Conservation (phyloP, 2,113 vertebrate species). For the Sialia sialis region DNA sequence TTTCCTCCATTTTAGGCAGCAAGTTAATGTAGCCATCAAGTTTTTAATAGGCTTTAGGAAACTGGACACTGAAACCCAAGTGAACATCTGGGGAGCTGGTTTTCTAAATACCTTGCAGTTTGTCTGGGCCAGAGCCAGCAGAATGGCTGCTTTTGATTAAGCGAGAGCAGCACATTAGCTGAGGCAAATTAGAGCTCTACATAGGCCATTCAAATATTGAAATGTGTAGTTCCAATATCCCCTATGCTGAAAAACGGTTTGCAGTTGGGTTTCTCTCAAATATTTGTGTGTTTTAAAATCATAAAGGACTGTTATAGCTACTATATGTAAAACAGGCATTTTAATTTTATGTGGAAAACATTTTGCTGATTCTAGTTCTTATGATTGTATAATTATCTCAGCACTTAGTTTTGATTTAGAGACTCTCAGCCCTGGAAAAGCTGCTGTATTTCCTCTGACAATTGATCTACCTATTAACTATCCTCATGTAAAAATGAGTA, state of each 20-base stretch:
- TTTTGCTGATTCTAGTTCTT: background rate
- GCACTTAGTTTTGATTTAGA: background rate
- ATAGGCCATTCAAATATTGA: background rate
- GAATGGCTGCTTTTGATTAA: background rate
- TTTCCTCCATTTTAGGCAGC: background rate
- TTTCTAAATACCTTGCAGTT: background rate
- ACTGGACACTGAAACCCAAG: background rate
- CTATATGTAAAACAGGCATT: background rate
- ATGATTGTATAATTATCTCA: background rate
- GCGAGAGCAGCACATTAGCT: background rate
- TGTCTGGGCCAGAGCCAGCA: background rate
- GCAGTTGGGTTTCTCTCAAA: background rate
- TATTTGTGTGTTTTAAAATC: background rate
- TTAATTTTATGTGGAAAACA: background rate
- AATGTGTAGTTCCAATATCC: background rate
- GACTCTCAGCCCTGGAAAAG: background rate
- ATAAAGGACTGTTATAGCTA: background rate
- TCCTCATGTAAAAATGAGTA: background rate
- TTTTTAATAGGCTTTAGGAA: background rate
- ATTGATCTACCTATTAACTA: background rate
- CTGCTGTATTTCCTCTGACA: background rate
- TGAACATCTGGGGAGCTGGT: background rate
- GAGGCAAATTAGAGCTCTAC: background rate
- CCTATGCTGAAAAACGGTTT: background rate
- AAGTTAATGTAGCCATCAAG: background rate